Evolutionary conservation across 2,888 invertebrate species (phyloP).

Genomic region (Meliscaeva auricollis): DNA sequence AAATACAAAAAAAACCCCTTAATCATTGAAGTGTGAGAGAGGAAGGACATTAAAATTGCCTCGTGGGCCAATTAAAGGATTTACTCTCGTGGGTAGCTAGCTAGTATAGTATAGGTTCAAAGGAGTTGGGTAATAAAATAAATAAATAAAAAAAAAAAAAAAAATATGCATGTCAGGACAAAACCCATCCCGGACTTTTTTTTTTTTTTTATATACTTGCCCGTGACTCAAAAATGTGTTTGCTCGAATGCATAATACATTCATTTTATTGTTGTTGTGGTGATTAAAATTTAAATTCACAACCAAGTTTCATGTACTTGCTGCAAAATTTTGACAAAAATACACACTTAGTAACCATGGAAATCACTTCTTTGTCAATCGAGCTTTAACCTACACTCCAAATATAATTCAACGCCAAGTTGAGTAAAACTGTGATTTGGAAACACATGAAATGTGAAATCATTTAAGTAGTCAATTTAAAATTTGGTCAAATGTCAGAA

Average conservation of each 20-base stretch:
- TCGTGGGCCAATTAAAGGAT: conserved; percentile 52
- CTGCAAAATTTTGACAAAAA: no score
- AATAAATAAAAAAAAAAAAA: no score
- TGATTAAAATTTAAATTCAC: background rate
- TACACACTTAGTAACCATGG: no score
- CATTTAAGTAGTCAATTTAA: no score
- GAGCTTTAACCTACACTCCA: no score
- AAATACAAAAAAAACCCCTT: background rate
- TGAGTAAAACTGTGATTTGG: no score
- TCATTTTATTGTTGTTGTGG: background rate
- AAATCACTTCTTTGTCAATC: no score
- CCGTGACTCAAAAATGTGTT: background rate
- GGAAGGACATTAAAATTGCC: conserved; percentile 52
- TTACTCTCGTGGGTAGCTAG: conserved; percentile 42
- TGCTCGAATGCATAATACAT: background rate
- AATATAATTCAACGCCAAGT: no score
- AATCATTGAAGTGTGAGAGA: conserved; percentile 48
- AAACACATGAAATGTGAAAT: no score
- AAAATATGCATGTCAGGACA: conserved; percentile 22
- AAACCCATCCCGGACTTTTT: background rate
- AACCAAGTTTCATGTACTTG: background rate
- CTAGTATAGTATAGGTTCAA: no score
- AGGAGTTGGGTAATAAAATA: no score
- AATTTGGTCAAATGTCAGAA: no score
- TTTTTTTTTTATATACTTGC: conserved; percentile 3